Evolutionary conservation across 1,140 invertebrate genomes (phyloP).

Genomic region (Drosophila azteca): DNA sequence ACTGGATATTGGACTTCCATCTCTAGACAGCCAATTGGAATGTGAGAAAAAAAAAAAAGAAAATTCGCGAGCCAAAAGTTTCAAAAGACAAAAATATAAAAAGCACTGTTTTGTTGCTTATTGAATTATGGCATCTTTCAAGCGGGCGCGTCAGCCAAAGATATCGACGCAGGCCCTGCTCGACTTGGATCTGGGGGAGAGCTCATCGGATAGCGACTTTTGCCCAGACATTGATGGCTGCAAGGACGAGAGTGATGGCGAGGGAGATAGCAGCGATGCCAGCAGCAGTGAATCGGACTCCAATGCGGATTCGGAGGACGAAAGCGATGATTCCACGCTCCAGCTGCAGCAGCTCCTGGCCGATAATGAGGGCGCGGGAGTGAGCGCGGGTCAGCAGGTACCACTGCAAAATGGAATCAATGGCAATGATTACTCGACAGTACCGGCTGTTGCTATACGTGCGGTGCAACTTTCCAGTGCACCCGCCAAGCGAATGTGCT

Average conservation of each 20-base stretch:
- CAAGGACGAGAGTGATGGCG: slow-evolving; percentile 84
- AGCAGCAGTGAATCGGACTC: slow-evolving; percentile 83
- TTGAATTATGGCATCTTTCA: slow-evolving; percentile 64
- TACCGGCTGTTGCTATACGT: neutral
- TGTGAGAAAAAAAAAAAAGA: too few species aligned
- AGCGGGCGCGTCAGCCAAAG: slow-evolving; percentile 74
- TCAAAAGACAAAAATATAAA: neutral
- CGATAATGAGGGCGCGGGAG: slow-evolving; percentile 36
- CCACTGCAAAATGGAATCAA: slow-evolving; percentile 29
- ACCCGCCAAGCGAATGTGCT: slow-evolving; percentile 89
- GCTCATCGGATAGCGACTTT: slow-evolving; percentile 98
- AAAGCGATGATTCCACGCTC: slow-evolving; percentile 66
- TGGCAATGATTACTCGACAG: slow-evolving; percentile 14
- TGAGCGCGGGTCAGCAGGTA: slow-evolving; percentile 1
- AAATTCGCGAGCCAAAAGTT: too few species aligned
- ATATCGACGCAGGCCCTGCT: slow-evolving; percentile 77
- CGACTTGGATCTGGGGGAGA: slow-evolving; percentile 91
- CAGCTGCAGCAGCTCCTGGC: slow-evolving; percentile 77
- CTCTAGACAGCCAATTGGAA: too few species aligned
- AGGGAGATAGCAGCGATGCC: slow-evolving; percentile 69
- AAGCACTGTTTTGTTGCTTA: too few species aligned
- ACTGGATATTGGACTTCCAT: too few species aligned
- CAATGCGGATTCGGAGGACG: slow-evolving; percentile 77
- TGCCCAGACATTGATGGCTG: slow-evolving; percentile 89
- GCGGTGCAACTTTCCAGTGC: slow-evolving; percentile 28